Evolutionary conservation across 2,888 invertebrate species (phyloP).

Genomic region (Cantharis lateralis): DNA sequence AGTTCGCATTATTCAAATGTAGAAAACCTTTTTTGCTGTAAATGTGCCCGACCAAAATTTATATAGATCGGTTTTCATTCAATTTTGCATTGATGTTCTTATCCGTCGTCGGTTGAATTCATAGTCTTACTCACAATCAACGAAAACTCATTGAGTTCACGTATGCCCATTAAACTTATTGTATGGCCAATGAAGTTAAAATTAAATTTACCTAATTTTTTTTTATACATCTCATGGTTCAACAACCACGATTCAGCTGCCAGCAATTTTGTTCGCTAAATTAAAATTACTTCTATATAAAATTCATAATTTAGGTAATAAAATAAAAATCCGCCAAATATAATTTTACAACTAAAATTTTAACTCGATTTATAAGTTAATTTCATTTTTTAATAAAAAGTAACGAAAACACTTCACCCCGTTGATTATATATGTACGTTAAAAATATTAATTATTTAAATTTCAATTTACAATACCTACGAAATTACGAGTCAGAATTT

Average conservation of each 20-base stretch:
- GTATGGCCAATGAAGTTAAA: not conserved
- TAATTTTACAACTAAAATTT: not conserved
- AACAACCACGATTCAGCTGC: not conserved
- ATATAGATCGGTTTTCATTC: not conserved
- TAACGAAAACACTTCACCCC: not conserved
- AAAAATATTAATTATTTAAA: not conserved
- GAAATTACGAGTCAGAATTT: not conserved
- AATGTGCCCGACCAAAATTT: not conserved
- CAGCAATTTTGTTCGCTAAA: not conserved
- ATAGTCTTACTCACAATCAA: not conserved
- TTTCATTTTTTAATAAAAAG: not conserved
- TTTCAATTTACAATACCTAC: not conserved
- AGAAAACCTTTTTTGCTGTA: not conserved
- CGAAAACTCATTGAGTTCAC: not conserved
- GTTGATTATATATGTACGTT: not conserved
- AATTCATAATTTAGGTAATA: not conserved
- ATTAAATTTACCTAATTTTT: not conserved
- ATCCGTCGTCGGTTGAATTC: not conserved
- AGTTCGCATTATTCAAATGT: not conserved
- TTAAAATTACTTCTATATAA: not conserved
- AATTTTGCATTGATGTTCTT: not conserved
- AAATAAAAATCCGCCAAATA: not conserved
- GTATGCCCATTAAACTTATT: not conserved
- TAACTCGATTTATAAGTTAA: not conserved
- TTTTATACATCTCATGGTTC: not conserved